These are phyloP conservation scores for Eupeodes corollae DNA, from an alignment of 1,140 invertebrate genomes.

Conservation along the genomic window DNA sequence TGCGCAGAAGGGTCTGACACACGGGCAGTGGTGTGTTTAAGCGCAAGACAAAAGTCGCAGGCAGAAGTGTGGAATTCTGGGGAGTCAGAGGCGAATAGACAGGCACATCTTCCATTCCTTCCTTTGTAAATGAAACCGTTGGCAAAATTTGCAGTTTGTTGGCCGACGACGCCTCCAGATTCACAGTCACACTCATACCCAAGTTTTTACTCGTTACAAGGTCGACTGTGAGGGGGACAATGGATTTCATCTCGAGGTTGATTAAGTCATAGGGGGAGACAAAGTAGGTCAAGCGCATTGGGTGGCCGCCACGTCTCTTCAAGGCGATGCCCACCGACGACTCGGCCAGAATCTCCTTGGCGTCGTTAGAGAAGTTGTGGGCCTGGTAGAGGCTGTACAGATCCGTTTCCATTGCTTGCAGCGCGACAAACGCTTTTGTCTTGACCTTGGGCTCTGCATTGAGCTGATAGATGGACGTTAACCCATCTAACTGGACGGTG, in stretches of 20 bases:
- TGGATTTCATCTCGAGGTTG: slow-evolving; percentile 59
- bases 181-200: slow-evolving; percentile 79
- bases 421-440: slow-evolving; percentile 81
- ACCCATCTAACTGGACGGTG: slow-evolving; percentile 78
- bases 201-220: slow-evolving; percentile 47
- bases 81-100: slow-evolving; percentile 66
- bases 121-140: slow-evolving; percentile 63
- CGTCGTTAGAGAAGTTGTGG: slow-evolving; percentile 70
- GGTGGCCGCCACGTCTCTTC: slow-evolving; percentile 69
- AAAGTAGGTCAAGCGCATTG: slow-evolving; percentile 89
- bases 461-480: slow-evolving; percentile 84
- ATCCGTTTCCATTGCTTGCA: slow-evolving; percentile 86
- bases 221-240: slow-evolving; percentile 63
- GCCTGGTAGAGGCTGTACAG: slow-evolving; percentile 67
- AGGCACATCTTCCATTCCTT: slow-evolving; percentile 64
- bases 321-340: slow-evolving; percentile 77
- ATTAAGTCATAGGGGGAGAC: slow-evolving; percentile 89
- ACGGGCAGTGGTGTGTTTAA: slow-evolving; percentile 79
- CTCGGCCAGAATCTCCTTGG: slow-evolving; percentile 77
- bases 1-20: slow-evolving; percentile 17
- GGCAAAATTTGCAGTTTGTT: slow-evolving; percentile 77
- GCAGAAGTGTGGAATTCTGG: slow-evolving; percentile 76
- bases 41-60: slow-evolving; percentile 81
- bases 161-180: slow-evolving; percentile 76
- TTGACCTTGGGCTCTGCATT: slow-evolving; percentile 92